Percentiles rank a stretch among this genome's conserved stretches.
Conservation (phyloP, 2,113 vertebrate genomes). For the Arothron firmamentum region DNA sequence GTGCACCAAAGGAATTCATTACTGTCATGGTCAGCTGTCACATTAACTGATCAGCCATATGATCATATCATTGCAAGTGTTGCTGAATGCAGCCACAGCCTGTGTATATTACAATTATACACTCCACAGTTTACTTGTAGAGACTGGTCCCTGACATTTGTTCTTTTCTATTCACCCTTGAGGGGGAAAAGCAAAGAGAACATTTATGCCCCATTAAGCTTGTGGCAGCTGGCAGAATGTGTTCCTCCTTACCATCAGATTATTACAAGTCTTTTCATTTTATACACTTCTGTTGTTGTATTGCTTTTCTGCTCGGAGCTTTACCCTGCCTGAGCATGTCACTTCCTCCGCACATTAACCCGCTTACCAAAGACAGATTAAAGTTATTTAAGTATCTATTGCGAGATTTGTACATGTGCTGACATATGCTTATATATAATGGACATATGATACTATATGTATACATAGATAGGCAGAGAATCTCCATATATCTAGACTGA, state of each 20-base stretch:
- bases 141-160: slow-evolving; percentile 62
- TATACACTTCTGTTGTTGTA: background rate
- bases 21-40: background rate
- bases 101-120: slow-evolving; percentile 37
- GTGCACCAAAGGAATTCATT: background rate
- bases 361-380: too few species aligned
- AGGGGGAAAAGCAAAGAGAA: slow-evolving; percentile 52
- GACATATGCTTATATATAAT: too few species aligned
- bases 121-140: slow-evolving; percentile 58
- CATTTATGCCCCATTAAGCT: slow-evolving; percentile 51
- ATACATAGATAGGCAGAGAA: too few species aligned
- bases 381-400: too few species aligned
- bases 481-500: too few species aligned
- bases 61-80: background rate
- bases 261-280: slow-evolving; percentile 3
- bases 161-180: slow-evolving; percentile 52
- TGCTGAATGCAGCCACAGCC: slow-evolving; percentile 18
- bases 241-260: slow-evolving; percentile 10
- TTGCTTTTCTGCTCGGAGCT: background rate
- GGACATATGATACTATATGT: too few species aligned
- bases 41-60: background rate
- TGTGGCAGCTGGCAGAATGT: slow-evolving; percentile 43
- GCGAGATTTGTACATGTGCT: too few species aligned
- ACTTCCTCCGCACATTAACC: too few species aligned
- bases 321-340: too few species aligned